Evolutionary conservation across 2,888 invertebrate genomes (phyloP).

Genomic region (Deilephila elpenor): DNA sequence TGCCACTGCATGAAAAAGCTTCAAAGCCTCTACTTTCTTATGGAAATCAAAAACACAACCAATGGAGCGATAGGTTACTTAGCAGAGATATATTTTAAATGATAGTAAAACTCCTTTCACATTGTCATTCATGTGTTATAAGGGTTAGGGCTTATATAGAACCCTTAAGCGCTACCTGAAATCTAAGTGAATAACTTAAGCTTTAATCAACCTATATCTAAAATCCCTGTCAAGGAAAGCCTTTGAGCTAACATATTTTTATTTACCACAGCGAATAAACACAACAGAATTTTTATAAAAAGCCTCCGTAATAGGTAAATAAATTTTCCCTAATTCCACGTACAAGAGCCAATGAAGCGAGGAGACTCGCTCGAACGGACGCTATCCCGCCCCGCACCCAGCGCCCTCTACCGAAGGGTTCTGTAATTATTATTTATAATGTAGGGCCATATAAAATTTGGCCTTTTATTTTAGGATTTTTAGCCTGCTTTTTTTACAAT

Average conservation of each 20-base stretch:
- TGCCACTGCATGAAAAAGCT: no score
- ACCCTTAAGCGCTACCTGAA: no score
- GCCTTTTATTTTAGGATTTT: no score
- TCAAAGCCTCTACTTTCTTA: no score
- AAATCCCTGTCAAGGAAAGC: not conserved
- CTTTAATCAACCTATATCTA: not conserved
- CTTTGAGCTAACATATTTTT: not conserved
- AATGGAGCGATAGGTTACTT: no score
- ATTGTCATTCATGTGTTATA: no score
- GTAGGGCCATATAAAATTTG: not conserved
- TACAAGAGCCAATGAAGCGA: constrained; percentile 18
- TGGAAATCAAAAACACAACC: no score
- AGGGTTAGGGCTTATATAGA: no score
- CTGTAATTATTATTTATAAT: constrained; percentile 9
- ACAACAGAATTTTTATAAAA: not conserved
- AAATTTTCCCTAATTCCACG: constrained; percentile 1
- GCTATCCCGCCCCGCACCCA: not conserved
- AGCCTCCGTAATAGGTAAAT: constrained; percentile 8
- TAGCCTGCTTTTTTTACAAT: no score
- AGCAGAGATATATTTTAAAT: no score
- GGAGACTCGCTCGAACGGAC: constrained; percentile 2
- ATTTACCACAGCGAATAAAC: constrained; percentile 14
- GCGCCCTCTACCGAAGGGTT: not conserved
- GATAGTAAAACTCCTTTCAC: no score
- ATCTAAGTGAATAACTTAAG: not conserved